These are phyloP conservation scores for Mallotus villosus DNA, from an alignment of 2,797 vertebrate genomes.

Conservation along the genomic window DNA sequence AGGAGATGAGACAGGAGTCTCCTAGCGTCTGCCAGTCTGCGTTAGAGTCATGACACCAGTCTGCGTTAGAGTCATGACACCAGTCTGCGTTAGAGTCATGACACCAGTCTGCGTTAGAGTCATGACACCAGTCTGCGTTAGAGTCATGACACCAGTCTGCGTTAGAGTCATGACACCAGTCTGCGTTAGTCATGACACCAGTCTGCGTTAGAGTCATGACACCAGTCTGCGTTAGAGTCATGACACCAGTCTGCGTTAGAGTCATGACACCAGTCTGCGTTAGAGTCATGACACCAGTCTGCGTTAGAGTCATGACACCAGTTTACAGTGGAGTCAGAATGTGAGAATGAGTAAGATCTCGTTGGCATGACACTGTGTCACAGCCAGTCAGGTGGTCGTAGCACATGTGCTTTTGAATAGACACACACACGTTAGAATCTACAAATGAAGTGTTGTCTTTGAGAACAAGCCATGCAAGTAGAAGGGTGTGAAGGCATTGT, in stretches of 20 bases:
- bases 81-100: too few relatives aligned
- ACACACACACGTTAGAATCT: conserved; percentile 34
- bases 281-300: too few relatives aligned
- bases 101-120: conserved; percentile 12
- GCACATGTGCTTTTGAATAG: neutral
- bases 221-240: conserved; percentile 23
- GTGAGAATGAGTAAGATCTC: conserved; percentile 48
- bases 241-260: conserved; percentile 23
- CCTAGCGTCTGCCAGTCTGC: conserved; percentile 53
- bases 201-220: conserved; percentile 20
- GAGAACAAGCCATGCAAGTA: too few relatives aligned
- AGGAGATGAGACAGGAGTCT: conserved; percentile 29
- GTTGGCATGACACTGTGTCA: conserved; percentile 46
- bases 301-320: conserved; percentile 11
- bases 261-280: conserved; percentile 27
- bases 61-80: conserved; percentile 22
- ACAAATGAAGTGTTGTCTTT: conserved; percentile 5
- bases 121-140: too few relatives aligned
- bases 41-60: conserved; percentile 3
- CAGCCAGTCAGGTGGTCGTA: conserved; percentile 22
- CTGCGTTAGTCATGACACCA: neutral
- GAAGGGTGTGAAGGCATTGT: neutral
- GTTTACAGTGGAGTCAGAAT: conserved; percentile 21
- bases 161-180: conserved; percentile 16
- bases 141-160: conserved; percentile 11